Evolutionary conservation across 2,113 vertebrate species (phyloP).

Genomic region (Chionomys nivalis): DNA sequence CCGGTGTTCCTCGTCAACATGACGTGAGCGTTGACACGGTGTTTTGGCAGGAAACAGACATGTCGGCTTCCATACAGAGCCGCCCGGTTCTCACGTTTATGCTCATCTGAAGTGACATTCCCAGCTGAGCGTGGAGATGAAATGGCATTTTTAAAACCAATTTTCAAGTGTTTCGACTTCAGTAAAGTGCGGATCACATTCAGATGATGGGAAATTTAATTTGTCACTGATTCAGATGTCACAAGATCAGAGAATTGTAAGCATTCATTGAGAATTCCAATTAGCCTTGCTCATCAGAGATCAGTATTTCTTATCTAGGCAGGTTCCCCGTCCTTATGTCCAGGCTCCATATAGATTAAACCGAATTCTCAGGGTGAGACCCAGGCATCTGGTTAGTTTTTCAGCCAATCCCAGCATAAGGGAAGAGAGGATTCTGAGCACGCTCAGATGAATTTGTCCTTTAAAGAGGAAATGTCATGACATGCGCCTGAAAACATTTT

Average conservation of each 20-base stretch:
- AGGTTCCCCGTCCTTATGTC: neutral
- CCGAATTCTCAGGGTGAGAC: neutral
- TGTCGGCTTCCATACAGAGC: neutral
- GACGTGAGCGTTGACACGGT: accelerated
- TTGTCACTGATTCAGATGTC: neutral
- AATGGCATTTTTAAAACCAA: neutral
- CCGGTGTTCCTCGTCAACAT: accelerated
- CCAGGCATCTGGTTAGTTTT: neutral
- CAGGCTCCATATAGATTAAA: neutral
- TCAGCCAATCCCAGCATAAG: neutral
- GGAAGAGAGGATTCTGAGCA: neutral
- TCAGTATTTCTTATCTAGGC: neutral
- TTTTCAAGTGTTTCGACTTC: conserved; percentile 1
- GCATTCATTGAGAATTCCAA: neutral
- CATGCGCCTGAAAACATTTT: too few species aligned
- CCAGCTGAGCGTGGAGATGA: neutral
- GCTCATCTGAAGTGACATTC: neutral
- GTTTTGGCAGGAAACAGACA: neutral
- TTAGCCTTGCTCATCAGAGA: neutral
- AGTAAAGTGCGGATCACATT: neutral
- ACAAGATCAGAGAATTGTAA: neutral
- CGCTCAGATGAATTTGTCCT: neutral
- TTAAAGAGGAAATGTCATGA: neutral
- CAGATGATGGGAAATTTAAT: neutral
- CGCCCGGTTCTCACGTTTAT: too few species aligned